Evolutionary conservation across 2,888 invertebrate genomes (phyloP).

Genomic region (Hecatera dysodea): DNA sequence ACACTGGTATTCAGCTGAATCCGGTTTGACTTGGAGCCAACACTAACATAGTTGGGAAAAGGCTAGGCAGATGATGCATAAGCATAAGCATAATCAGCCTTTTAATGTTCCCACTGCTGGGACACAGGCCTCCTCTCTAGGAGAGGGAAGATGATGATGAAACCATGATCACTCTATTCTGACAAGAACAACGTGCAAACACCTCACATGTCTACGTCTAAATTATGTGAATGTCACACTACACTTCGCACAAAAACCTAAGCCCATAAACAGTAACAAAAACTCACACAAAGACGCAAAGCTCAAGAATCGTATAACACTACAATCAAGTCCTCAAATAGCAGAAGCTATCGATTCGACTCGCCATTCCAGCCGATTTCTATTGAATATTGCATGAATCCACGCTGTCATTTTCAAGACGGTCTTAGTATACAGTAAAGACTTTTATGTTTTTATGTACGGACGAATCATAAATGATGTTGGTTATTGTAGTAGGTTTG

Average conservation of each 20-base stretch:
- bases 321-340: slow-evolving; percentile 58
- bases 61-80: no score
- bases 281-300: slow-evolving; percentile 1
- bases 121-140: no score
- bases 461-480: slow-evolving; percentile 28
- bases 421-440: slow-evolving; percentile 22
- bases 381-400: slow-evolving; percentile 65
- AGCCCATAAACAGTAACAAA: slow-evolving; percentile 18
- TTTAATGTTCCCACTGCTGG: no score
- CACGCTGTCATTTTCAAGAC: slow-evolving; percentile 54
- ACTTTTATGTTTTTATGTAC: slow-evolving; percentile 33
- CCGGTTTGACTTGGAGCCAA: no score
- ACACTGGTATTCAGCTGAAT: no score
- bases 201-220: not conserved
- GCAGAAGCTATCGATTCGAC: slow-evolving; percentile 60
- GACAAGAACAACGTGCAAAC: not conserved
- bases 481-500: slow-evolving; percentile 20
- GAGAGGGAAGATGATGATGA: no score
- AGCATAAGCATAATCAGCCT: no score
- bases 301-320: slow-evolving; percentile 16
- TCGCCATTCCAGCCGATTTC: slow-evolving; percentile 38
- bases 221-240: not conserved
- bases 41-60: no score
- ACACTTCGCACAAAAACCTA: not conserved
- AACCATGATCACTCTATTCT: no score